A percentile compares a stretch with the other conserved stretches of the same genome.
phyloP scores from a whole-genome alignment of 2,888 invertebrate genomes.

The Lasioglossum vierecki region DNA sequence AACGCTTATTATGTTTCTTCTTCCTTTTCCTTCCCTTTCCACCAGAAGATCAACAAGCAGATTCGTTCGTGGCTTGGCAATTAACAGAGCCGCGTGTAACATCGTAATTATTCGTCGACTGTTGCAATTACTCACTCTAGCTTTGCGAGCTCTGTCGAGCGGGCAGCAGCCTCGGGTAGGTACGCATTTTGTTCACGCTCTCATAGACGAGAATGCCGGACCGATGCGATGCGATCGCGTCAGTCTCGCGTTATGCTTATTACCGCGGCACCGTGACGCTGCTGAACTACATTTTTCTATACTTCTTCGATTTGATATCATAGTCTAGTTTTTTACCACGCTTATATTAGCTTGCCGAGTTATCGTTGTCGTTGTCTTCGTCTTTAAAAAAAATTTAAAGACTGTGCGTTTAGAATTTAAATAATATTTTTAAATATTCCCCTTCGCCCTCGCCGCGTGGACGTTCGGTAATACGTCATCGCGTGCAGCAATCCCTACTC shows the following conservation, averaged over 20 bases:
- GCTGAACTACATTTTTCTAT: conserved; percentile 61
- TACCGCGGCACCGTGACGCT: conserved; percentile 54
- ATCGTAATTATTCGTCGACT: conserved; percentile 59
- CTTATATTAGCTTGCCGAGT: too few relatives aligned
- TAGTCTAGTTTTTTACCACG: not conserved
- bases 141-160: conserved; percentile 47
- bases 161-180: conserved; percentile 34
- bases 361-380: too few relatives aligned
- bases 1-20: not conserved
- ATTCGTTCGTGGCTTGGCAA: conserved; percentile 43
- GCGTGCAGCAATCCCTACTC: too few relatives aligned
- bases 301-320: not conserved
- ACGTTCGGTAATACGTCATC: too few relatives aligned
- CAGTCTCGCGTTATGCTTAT: conserved; percentile 43
- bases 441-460: too few relatives aligned
- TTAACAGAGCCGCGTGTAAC: conserved; percentile 57
- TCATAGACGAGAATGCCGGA: conserved; percentile 70
- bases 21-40: conserved; percentile 13
- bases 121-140: conserved; percentile 67
- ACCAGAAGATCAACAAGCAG: conserved; percentile 1
- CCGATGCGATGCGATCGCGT: conserved; percentile 36
- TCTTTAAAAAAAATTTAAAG: too few relatives aligned
- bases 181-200: conserved; percentile 75
- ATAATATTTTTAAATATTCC: too few relatives aligned
- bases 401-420: too few relatives aligned